Evolutionary conservation across 2,888 invertebrate genomes (phyloP).

Genomic region (Lapara coniferarum): DNA sequence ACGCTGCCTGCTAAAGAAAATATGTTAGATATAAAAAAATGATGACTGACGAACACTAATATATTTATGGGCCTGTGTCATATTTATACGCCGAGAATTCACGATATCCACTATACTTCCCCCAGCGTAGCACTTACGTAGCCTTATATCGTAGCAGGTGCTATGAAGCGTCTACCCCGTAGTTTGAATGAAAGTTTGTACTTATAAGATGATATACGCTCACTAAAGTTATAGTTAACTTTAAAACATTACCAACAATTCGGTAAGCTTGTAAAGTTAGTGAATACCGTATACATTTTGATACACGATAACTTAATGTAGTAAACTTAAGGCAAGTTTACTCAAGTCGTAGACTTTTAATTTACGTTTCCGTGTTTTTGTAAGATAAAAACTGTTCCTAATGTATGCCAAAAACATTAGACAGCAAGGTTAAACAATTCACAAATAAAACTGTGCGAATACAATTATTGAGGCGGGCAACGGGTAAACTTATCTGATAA

Average conservation of each 20-base stretch:
- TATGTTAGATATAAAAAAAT: too few species aligned
- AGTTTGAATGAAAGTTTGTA: constrained; percentile 55
- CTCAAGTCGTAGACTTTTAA: background rate
- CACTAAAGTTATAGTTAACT: constrained; percentile 16
- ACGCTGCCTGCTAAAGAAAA: too few species aligned
- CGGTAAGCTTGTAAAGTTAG: background rate
- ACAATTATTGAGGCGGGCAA: constrained; percentile 21
- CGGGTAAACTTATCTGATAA: constrained; percentile 4
- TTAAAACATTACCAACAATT: constrained; percentile 23
- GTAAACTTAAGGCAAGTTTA: constrained; percentile 1
- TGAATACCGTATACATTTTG: background rate
- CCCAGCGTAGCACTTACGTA: constrained; percentile 42
- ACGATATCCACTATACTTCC: constrained; percentile 41
- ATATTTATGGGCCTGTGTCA: constrained; percentile 5
- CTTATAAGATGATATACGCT: constrained; percentile 34
- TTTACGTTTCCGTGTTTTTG: background rate
- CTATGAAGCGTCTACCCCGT: constrained; percentile 52
- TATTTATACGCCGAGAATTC: constrained; percentile 10
- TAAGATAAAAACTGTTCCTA: background rate
- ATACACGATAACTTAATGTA: background rate
- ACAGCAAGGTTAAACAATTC: constrained; percentile 14
- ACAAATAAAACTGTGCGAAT: constrained; percentile 7
- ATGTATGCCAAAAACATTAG: background rate
- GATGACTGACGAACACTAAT: background rate
- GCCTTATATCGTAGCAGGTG: constrained; percentile 52